Conservation (phyloP, 2,113 vertebrate species). For the Oplegnathus fasciatus region DNA sequence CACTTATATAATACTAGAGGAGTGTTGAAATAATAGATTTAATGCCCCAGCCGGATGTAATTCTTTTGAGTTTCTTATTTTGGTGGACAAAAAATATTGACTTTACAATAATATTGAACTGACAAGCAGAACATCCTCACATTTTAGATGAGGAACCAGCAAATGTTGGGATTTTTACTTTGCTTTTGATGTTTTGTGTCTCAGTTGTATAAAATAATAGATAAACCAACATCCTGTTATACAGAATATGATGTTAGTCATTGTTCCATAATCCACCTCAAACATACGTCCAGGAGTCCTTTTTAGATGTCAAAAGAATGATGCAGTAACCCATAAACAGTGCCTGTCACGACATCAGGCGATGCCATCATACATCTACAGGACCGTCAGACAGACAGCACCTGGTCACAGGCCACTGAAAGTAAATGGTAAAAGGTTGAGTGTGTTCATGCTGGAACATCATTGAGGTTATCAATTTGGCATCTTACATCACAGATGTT, state of each 20-base stretch:
- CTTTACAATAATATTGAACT: neutral
- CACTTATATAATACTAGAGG: neutral
- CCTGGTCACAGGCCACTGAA: conserved; percentile 23
- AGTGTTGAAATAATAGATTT: neutral
- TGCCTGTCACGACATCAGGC: neutral
- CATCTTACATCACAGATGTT: conserved; percentile 43
- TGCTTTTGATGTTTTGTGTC: neutral
- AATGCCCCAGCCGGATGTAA: neutral
- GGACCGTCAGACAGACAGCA: conserved; percentile 35
- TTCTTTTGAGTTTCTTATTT: neutral
- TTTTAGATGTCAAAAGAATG: conserved; percentile 51
- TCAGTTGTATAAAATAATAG: neutral
- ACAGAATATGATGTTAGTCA: neutral
- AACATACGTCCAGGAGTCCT: neutral
- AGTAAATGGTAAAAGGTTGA: conserved; percentile 58
- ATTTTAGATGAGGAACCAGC: neutral
- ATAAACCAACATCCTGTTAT: neutral
- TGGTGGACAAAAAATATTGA: neutral
- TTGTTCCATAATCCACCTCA: neutral
- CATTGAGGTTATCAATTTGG: conserved; percentile 27
- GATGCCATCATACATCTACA: neutral
- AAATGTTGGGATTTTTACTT: neutral
- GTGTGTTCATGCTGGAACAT: conserved; percentile 6
- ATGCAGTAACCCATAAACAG: conserved; percentile 47
- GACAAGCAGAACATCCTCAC: neutral